Conservation (phyloP, 2,113 vertebrate genomes). For the Crotalus viridis region DNA sequence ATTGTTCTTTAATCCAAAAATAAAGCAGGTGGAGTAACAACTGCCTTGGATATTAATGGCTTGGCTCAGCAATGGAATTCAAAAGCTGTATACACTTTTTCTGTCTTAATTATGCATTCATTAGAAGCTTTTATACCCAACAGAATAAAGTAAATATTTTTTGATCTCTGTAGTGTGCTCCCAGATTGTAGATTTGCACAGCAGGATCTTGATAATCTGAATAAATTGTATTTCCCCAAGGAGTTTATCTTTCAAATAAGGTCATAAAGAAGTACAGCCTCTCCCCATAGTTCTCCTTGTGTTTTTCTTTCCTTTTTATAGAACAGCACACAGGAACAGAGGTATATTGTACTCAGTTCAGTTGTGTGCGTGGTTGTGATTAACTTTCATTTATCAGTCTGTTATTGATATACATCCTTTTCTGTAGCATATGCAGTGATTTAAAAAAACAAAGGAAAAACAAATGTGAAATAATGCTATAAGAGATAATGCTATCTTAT, state of each 20-base stretch:
- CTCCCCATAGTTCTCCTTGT: conserved; percentile 72
- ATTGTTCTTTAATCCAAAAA: conserved; percentile 71
- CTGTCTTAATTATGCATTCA: conserved; percentile 87
- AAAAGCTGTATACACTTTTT: conserved; percentile 76
- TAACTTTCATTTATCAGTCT: conserved; percentile 67
- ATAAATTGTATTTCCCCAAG: conserved; percentile 85
- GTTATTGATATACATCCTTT: conserved; percentile 49
- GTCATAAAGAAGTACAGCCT: conserved; percentile 79
- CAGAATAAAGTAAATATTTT: conserved; percentile 88
- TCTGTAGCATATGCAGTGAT: conserved; percentile 51
- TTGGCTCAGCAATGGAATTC: conserved; percentile 76
- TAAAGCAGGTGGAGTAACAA: conserved; percentile 78
- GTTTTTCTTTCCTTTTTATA: conserved; percentile 71
- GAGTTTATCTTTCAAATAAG: conserved; percentile 85
- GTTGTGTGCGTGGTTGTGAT: conserved; percentile 60
- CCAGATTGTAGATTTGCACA: conserved; percentile 86
- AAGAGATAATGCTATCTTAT: conserved; percentile 36
- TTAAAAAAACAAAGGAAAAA: conserved; percentile 49
- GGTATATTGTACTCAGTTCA: conserved; percentile 55
- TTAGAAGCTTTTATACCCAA: conserved; percentile 85
- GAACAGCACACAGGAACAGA: conserved; percentile 48
- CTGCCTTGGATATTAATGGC: conserved; percentile 78
- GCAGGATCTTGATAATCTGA: conserved; percentile 85
- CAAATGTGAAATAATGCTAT: conserved; percentile 50
- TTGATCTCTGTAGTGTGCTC: conserved; percentile 84